A percentile compares a stretch with the other conserved stretches of the same genome.
These are phyloP conservation scores for Leptestheria dahalacensis DNA, from an alignment of 1,140 invertebrate genomes.

Conservation along the genomic window DNA sequence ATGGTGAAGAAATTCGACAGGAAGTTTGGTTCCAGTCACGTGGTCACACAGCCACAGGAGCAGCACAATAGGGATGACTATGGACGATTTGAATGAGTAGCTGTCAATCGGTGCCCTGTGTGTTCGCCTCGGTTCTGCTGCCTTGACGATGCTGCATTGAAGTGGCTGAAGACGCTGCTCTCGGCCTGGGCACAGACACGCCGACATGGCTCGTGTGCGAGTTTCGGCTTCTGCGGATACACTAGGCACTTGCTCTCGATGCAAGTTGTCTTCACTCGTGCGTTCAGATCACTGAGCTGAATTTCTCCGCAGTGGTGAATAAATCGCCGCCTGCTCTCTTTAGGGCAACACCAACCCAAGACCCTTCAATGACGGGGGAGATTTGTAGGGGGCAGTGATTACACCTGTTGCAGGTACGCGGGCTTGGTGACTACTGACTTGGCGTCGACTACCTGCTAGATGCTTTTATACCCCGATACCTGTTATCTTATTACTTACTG, in stretches of 20 bases:
- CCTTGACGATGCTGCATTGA: too few species aligned
- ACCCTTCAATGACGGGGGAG: background rate
- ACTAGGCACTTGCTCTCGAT: background rate
- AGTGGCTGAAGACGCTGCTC: too few species aligned
- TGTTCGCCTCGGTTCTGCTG: too few species aligned
- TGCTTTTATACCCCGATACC: background rate
- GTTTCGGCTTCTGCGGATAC: background rate
- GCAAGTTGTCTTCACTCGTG: background rate
- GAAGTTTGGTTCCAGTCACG: slow-evolving; percentile 6
- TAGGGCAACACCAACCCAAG: background rate
- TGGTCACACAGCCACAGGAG: background rate
- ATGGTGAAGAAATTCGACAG: slow-evolving; percentile 13
- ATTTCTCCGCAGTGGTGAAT: slow-evolving; percentile 15
- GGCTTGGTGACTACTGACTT: background rate
- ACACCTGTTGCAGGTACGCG: background rate
- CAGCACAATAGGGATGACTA: background rate
- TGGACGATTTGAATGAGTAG: slow-evolving; percentile 7
- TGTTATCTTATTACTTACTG: background rate
- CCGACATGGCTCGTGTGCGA: too few species aligned
- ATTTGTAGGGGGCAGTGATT: background rate
- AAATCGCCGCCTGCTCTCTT: slow-evolving; percentile 3
- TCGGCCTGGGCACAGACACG: too few species aligned
- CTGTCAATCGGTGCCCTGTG: too few species aligned
- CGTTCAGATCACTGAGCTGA: slow-evolving; percentile 14
- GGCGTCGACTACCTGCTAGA: background rate